Evolutionary conservation across 2,797 vertebrate genomes (phyloP).

Genomic region (Amblyraja radiata): DNA sequence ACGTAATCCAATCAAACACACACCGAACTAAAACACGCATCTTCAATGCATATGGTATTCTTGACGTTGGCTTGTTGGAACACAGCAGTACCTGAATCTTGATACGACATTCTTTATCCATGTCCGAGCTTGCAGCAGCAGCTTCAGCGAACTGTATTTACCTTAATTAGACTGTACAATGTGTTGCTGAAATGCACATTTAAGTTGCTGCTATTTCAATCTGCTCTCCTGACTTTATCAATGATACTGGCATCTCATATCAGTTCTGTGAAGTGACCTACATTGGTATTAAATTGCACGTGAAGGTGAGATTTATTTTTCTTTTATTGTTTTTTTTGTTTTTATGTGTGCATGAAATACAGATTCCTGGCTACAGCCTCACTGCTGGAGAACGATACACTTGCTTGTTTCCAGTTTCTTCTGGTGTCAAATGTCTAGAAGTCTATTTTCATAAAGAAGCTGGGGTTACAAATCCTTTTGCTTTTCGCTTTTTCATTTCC

Average conservation of each 20-base stretch:
- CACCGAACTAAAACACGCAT: background rate
- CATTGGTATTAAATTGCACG: background rate
- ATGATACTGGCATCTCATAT: background rate
- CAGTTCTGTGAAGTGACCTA: background rate
- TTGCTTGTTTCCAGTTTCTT: background rate
- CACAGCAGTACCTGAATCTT: background rate
- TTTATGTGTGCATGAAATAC: background rate
- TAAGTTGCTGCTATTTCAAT: background rate
- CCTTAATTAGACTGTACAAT: background rate
- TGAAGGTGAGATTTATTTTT: background rate
- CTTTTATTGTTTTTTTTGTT: background rate
- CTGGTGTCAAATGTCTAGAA: background rate
- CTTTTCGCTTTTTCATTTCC: background rate
- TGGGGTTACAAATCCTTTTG: background rate
- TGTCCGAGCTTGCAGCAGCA: background rate
- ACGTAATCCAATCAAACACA: background rate
- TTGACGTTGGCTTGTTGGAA: too few species aligned
- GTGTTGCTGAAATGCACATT: background rate
- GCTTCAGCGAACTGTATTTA: background rate
- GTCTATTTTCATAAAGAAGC: background rate
- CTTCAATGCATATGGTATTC: background rate
- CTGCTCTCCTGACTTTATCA: background rate
- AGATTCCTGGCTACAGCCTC: background rate
- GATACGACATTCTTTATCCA: background rate
- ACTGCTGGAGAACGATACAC: background rate